Conservation (phyloP, 2,113 vertebrate species). For the Phyllostomus hastatus region DNA sequence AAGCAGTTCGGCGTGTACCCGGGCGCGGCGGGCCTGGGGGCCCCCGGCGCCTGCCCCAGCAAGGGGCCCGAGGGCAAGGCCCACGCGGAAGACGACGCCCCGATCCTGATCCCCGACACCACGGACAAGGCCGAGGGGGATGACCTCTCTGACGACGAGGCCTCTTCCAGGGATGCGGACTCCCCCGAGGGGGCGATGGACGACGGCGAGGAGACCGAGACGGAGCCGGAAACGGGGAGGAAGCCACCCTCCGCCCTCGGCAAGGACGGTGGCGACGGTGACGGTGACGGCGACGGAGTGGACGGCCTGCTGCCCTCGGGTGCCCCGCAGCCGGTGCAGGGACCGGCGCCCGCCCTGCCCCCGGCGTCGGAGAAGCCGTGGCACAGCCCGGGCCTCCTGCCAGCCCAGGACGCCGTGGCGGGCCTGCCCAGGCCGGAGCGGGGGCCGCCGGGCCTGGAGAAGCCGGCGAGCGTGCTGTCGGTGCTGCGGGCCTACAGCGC, state of each 20-base stretch:
- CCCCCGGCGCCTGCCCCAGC: constrained; percentile 82
- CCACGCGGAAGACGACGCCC: constrained; percentile 82
- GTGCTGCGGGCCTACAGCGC: constrained; percentile 98
- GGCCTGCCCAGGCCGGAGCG: constrained; percentile 91
- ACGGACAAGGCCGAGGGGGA: constrained; percentile 81
- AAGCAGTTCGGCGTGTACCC: constrained; percentile 92
- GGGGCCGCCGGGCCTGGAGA: constrained; percentile 86
- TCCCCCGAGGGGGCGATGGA: constrained; percentile 87
- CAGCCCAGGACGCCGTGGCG: constrained; percentile 84
- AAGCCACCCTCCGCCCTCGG: constrained; percentile 77
- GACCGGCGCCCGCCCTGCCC: constrained; percentile 78
- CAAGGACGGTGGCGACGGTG: constrained; percentile 77
- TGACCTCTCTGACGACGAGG: constrained; percentile 90
- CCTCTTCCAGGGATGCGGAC: constrained; percentile 90
- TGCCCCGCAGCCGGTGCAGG: constrained; percentile 78
- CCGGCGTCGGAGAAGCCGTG: constrained; percentile 91
- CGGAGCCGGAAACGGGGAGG: constrained; percentile 79
- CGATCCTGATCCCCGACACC: constrained; percentile 81
- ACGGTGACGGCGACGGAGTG: too few species aligned
- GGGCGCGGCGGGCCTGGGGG: constrained; percentile 79
- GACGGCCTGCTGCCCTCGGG: constrained; percentile 81
- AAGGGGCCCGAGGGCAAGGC: constrained; percentile 81
- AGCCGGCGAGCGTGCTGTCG: constrained; percentile 98
- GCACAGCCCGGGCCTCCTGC: constrained; percentile 89
- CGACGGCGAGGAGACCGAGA: constrained; percentile 90